A percentile compares a stretch with the other conserved stretches of the same genome.
Conservation (phyloP, 2,113 vertebrate species). For the Oreotrochilus melanogaster region DNA sequence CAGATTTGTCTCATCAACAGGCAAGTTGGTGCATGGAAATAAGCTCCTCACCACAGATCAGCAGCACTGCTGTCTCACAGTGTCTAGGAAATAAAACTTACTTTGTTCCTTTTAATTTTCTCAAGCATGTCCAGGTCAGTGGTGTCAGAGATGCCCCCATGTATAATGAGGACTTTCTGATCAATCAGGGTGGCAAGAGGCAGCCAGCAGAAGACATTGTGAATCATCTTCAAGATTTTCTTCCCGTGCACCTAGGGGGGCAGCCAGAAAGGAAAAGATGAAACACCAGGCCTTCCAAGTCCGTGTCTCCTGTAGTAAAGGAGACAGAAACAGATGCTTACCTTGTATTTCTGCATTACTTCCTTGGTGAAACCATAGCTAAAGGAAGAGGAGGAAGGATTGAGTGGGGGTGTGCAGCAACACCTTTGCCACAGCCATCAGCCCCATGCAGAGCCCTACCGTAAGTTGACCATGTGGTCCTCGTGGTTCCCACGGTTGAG, state of each 20-base stretch:
- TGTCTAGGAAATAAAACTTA: conserved; percentile 59
- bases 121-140: conserved; percentile 86
- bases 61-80: not conserved
- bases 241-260: conserved; percentile 85
- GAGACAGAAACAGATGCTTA: conserved; percentile 29
- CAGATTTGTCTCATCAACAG: not conserved
- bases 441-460: conserved; percentile 70
- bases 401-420: not conserved
- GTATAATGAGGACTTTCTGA: conserved; percentile 89
- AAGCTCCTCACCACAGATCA: not conserved
- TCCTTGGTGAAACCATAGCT: conserved; percentile 95
- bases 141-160: conserved; percentile 89
- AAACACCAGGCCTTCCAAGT: not conserved
- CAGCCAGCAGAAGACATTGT: conserved; percentile 93
- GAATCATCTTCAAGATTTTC: conserved; percentile 88
- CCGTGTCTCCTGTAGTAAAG: rapidly evolving
- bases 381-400: conserved; percentile 35
- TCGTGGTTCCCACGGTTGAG: conserved; percentile 95
- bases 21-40: not conserved
- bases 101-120: conserved; percentile 87
- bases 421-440: rapidly evolving
- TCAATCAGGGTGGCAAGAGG: conserved; percentile 91
- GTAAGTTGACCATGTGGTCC: conserved; percentile 91
- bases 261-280: not conserved
- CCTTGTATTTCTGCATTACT: conserved; percentile 92